phyloP scores from a whole-genome alignment of 2,113 vertebrate genomes.

The Rhadina sibilatrix region DNA sequence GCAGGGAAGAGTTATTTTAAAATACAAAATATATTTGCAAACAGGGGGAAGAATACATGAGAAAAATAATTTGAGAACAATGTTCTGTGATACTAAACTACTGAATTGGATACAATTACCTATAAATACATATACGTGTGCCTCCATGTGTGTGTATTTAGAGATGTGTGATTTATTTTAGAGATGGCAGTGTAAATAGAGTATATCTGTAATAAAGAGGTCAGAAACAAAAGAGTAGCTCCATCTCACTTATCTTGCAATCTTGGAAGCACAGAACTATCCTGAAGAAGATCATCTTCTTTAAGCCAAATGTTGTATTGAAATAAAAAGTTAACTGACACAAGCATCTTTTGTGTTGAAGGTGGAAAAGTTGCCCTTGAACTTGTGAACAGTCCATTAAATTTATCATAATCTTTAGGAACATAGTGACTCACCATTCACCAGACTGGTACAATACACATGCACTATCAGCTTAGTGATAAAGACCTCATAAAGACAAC shows the following conservation, averaged over 20 bases:
- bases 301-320: not conserved
- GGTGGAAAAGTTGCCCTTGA: slow-evolving; percentile 5
- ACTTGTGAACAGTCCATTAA: not conserved
- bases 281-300: not conserved
- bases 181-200: not conserved
- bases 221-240: not conserved
- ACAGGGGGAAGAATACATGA: not conserved
- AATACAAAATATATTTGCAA: not conserved
- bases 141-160: not conserved
- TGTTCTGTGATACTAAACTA: not conserved
- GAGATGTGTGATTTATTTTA: not conserved
- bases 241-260: not conserved
- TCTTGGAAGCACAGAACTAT: not conserved
- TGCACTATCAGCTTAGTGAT: not conserved
- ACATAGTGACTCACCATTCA: slow-evolving; percentile 7
- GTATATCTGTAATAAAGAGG: not conserved
- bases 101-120: not conserved
- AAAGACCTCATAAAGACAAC: not conserved
- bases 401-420: not conserved
- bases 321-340: not conserved
- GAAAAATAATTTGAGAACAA: not conserved
- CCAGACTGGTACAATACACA: not conserved
- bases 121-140: not conserved
- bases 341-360: not conserved
- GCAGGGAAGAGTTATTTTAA: not conserved